phyloP scores from a whole-genome alignment of 1,140 invertebrate genomes.

The Scaptomyza graminum region DNA sequence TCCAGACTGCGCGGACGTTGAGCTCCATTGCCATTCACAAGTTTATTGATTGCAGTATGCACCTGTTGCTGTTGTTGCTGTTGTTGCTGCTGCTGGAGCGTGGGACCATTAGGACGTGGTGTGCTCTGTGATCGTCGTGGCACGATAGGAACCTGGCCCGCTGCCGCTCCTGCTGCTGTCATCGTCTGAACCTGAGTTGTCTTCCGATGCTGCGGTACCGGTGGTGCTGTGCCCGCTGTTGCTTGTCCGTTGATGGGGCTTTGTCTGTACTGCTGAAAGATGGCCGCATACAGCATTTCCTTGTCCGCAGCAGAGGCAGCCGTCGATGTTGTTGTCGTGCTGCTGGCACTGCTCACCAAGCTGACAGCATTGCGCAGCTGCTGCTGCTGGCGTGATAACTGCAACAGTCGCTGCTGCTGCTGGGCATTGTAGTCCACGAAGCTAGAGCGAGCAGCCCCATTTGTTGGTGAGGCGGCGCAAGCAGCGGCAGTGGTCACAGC shows the following conservation, averaged over 20 bases:
- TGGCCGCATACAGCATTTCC: slow-evolving; percentile 71
- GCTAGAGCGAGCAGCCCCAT: slow-evolving; percentile 33
- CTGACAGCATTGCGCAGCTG: slow-evolving; percentile 71
- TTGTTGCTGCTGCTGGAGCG: slow-evolving; percentile 46
- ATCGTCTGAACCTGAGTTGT: not conserved
- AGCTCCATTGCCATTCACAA: slow-evolving; percentile 65
- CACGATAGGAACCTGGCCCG: slow-evolving; percentile 57
- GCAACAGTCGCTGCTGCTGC: slow-evolving; percentile 78
- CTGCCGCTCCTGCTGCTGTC: slow-evolving; percentile 1
- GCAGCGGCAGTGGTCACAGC: slow-evolving; percentile 50
- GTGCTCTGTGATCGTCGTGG: slow-evolving; percentile 80
- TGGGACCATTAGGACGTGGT: slow-evolving; percentile 48
- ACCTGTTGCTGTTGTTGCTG: slow-evolving; percentile 44
- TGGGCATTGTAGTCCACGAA: slow-evolving; percentile 76
- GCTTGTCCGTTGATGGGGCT: slow-evolving; percentile 69
- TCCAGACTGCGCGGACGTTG: slow-evolving; percentile 79
- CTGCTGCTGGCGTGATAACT: slow-evolving; percentile 75
- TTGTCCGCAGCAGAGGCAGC: slow-evolving; percentile 57
- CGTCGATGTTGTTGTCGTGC: slow-evolving; percentile 31
- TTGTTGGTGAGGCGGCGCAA: slow-evolving; percentile 20
- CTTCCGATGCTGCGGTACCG: slow-evolving; percentile 57
- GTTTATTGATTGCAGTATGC: slow-evolving; percentile 40
- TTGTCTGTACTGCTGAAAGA: slow-evolving; percentile 77
- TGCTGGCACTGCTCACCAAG: slow-evolving; percentile 26
- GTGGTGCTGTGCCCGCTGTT: slow-evolving; percentile 21